phyloP scores from a whole-genome alignment of 2,797 vertebrate species.

The Phyllotis vaccarum region DNA sequence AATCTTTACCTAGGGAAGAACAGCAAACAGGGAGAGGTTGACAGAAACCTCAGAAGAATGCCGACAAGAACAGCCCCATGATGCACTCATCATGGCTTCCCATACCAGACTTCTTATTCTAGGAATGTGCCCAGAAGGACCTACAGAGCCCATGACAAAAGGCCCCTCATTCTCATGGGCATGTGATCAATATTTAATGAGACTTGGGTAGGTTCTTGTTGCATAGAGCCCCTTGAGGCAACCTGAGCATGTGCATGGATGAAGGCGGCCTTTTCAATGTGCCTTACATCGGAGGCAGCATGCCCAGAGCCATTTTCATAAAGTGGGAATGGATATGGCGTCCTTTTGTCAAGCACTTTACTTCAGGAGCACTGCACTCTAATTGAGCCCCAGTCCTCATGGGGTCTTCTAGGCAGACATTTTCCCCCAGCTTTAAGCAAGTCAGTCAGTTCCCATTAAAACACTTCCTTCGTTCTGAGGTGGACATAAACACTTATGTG shows the following conservation, averaged over 20 bases:
- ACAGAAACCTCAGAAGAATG: slow-evolving; percentile 24
- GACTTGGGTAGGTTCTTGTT: neutral
- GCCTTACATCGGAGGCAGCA: neutral
- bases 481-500: neutral
- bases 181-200: neutral
- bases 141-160: neutral
- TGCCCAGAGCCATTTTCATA: neutral
- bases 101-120: neutral
- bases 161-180: neutral
- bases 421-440: neutral
- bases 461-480: neutral
- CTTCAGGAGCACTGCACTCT: neutral
- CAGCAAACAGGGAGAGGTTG: neutral
- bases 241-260: neutral
- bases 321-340: neutral
- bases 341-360: neutral
- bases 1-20: slow-evolving; percentile 12
- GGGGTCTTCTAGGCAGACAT: neutral
- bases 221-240: neutral
- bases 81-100: neutral
- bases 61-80: neutral
- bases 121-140: neutral
- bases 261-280: neutral
- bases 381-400: neutral
- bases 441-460: neutral